A percentile compares a stretch with the other conserved stretches of the same genome.
Conservation (phyloP, 2,888 invertebrate genomes). For the Cyrtodaria siliqua region DNA sequence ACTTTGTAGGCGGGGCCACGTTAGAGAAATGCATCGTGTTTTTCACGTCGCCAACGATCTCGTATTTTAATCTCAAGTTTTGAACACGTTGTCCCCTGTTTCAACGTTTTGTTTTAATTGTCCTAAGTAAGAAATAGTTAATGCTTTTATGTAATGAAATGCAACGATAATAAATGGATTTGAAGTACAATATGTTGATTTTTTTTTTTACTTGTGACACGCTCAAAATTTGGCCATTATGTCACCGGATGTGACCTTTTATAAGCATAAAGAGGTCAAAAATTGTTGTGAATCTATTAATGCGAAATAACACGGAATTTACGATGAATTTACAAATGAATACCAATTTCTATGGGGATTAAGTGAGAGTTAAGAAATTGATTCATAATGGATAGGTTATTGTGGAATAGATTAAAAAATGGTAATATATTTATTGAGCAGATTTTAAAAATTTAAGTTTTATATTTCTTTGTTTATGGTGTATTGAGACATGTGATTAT, state of each 20-base stretch:
- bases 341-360: neutral
- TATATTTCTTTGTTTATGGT: neutral
- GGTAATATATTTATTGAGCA: neutral
- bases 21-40: slow-evolving; percentile 26
- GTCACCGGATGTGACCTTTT: slow-evolving; percentile 36
- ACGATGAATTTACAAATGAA: too few relatives aligned
- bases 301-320: too few relatives aligned
- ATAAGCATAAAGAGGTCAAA: neutral
- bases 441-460: neutral
- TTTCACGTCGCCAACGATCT: neutral
- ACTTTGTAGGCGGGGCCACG: slow-evolving; percentile 60
- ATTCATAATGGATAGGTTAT: neutral
- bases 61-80: too few relatives aligned
- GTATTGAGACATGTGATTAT: slow-evolving; percentile 22
- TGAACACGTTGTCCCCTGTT: too few relatives aligned
- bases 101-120: too few relatives aligned
- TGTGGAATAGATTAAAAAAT: too few relatives aligned
- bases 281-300: too few relatives aligned
- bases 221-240: slow-evolving; percentile 1
- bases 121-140: too few relatives aligned
- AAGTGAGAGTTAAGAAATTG: slow-evolving; percentile 2
- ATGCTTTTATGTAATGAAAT: too few relatives aligned
- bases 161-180: too few relatives aligned
- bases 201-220: too few relatives aligned
- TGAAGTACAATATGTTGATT: too few relatives aligned